Percentiles rank a stretch among this genome's conserved stretches.
Evolutionary conservation across 1,140 invertebrate species (phyloP).

Genomic region (Procambarus virginalis): DNA sequence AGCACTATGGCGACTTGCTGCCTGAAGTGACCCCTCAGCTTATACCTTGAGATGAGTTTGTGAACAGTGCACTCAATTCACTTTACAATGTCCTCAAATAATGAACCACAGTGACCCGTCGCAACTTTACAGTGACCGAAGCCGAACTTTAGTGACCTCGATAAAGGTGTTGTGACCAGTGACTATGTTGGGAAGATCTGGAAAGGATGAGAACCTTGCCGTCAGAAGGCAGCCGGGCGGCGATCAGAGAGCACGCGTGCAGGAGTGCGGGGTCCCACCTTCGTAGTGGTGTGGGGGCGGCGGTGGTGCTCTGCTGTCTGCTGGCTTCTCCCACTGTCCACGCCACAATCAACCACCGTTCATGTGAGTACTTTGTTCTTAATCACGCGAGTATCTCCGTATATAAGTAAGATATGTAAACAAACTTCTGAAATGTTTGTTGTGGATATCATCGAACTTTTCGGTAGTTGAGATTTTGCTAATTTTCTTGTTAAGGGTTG

Average conservation of each 20-base stretch:
- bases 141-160: background rate
- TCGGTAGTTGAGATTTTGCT: no score
- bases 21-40: no score
- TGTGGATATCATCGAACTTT: no score
- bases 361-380: background rate
- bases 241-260: background rate
- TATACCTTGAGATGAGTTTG: no score
- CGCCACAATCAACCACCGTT: background rate
- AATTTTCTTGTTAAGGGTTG: no score
- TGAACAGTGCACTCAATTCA: no score
- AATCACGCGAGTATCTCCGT: no score
- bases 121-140: background rate
- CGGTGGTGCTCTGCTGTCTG: background rate
- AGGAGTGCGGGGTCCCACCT: background rate
- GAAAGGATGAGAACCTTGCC: slow-evolving; percentile 7
- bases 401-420: no score
- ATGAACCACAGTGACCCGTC: background rate
- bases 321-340: background rate
- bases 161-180: background rate
- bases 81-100: no score
- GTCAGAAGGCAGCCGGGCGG: slow-evolving; percentile 3
- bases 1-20: no score
- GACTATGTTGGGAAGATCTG: slow-evolving; percentile 2
- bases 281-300: background rate
- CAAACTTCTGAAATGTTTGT: no score